phyloP scores from a whole-genome alignment of 1,140 invertebrate genomes.

The Hetaerina americana region DNA sequence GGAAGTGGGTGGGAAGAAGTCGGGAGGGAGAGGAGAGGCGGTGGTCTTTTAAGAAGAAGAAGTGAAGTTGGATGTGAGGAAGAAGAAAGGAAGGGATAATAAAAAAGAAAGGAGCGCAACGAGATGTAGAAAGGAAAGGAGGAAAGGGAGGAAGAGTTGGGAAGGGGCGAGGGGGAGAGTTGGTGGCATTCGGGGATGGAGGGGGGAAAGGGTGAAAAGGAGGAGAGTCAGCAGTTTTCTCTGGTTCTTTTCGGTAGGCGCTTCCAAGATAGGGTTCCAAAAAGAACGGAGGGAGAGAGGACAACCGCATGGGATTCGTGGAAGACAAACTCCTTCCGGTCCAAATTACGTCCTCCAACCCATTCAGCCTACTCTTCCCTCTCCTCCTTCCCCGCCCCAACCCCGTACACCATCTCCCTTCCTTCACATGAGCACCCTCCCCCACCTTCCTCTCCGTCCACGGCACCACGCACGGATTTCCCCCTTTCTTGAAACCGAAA shows the following conservation, averaged over 20 bases:
- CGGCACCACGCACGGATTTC: not conserved
- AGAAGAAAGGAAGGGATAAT: no score
- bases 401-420: no score
- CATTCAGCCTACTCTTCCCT: no score
- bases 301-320: not conserved
- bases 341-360: not conserved
- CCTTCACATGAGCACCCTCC: no score
- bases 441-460: not conserved
- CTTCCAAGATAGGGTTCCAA: not conserved
- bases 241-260: not conserved
- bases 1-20: not conserved
- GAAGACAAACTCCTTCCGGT: not conserved
- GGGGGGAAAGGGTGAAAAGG: not conserved
- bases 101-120: no score
- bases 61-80: no score
- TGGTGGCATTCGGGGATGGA: no score
- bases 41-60: no score
- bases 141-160: no score
- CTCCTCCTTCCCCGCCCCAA: no score
- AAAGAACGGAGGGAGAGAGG: not conserved
- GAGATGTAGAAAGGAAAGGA: no score
- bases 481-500: not conserved
- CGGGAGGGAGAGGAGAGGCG: not conserved
- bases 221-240: not conserved
- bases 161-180: no score